phyloP scores from a whole-genome alignment of 2,888 invertebrate species.

The Diarsia mendica region DNA sequence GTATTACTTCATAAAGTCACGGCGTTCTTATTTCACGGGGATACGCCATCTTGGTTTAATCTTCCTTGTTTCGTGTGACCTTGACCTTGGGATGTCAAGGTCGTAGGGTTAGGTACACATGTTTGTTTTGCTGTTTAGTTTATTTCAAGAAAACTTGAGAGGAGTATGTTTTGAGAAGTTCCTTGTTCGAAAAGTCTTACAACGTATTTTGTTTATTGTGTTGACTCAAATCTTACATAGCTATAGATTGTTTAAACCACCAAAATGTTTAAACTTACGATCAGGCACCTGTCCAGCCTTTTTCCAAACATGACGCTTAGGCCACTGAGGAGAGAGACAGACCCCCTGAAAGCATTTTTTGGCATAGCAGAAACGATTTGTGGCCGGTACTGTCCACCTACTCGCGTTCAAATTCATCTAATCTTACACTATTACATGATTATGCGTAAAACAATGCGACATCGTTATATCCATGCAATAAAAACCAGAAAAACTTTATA shows the following conservation, averaged over 20 bases:
- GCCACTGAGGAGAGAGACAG: too few relatives aligned
- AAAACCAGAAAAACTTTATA: background rate
- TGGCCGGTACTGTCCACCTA: background rate
- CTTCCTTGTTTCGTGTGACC: conserved; percentile 15
- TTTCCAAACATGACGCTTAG: background rate
- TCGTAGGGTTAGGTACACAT: background rate
- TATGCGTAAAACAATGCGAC: too few relatives aligned
- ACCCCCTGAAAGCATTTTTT: background rate
- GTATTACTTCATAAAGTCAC: conserved; percentile 40
- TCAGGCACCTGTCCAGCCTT: background rate
- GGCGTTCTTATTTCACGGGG: conserved; percentile 26
- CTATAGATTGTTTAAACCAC: background rate
- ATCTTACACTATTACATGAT: too few relatives aligned
- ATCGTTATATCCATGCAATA: background rate
- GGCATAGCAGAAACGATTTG: background rate
- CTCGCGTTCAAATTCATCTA: too few relatives aligned
- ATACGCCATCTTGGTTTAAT: conserved; percentile 47
- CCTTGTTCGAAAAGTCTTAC: background rate
- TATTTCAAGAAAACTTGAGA: background rate
- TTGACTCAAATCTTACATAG: background rate
- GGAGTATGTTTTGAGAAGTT: background rate
- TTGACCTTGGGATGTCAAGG: conserved; percentile 39
- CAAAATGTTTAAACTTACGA: background rate
- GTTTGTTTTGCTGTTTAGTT: conserved; percentile 8
- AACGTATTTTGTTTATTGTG: background rate